phyloP scores from a whole-genome alignment of 2,113 vertebrate species.

The Egretta garzetta region DNA sequence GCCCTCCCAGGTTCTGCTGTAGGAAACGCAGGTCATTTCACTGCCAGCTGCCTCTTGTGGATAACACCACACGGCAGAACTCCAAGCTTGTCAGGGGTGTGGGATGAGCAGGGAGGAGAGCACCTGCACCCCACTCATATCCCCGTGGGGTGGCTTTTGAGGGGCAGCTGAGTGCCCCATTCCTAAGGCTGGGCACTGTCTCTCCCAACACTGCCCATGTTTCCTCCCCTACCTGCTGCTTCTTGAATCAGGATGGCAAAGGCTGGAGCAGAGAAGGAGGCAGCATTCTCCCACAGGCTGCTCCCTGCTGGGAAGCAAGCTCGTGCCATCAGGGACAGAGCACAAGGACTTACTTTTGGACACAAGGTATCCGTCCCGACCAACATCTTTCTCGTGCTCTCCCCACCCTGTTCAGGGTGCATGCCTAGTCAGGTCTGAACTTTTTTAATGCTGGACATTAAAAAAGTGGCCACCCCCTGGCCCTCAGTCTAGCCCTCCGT shows the following conservation, averaged over 20 bases:
- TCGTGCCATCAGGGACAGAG: neutral
- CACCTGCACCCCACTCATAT: neutral
- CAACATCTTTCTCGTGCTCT: neutral
- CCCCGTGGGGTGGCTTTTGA: neutral
- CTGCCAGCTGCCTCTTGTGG: neutral
- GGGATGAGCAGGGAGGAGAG: neutral
- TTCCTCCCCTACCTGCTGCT: neutral
- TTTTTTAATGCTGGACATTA: neutral
- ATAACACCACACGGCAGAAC: neutral
- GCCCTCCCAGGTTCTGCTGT: neutral
- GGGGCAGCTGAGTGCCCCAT: neutral
- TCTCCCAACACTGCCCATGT: neutral
- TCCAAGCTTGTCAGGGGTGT: neutral
- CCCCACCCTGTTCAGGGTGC: neutral
- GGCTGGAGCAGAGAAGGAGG: neutral
- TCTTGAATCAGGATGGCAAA: neutral
- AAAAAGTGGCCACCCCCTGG: neutral
- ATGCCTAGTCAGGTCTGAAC: neutral
- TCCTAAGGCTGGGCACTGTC: neutral
- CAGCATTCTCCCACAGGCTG: neutral
- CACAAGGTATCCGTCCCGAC: rapidly evolving
- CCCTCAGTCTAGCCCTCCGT: neutral
- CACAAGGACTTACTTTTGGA: neutral
- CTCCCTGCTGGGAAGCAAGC: neutral
- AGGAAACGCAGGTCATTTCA: neutral